Evolutionary conservation across 92 coral and sea anemone genomes (phyloP), one percentile per base, ranked within the genome.

Genomic region (Zoanthus sociatus): DNA sequence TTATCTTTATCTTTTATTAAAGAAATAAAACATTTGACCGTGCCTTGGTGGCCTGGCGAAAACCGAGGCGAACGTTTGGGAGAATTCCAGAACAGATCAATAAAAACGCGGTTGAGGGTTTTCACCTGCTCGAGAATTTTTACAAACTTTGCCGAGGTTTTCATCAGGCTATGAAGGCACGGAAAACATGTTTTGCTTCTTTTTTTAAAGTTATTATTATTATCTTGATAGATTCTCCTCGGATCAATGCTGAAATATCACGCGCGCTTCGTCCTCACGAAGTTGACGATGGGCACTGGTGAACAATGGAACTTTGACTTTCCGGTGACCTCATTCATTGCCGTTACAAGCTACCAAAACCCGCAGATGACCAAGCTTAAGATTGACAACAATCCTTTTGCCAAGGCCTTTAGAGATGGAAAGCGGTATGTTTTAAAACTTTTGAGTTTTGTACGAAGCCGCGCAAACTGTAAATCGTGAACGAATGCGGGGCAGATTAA

Each of bases 331-430:
- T 92, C 93, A 82, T 97, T 97, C 84, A 92, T 95, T 60, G 95
- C 98, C 54, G 99, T 97, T 76, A 95, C 99, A 3, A 87, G 95
- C 90, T 97, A 97, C 89, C 93, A 95, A 79, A 97, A 95, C 87
- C 94, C 92, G 5, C 82, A 78, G 60, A 91, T 95, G 87, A 92
- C 94, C 6, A 91, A 89, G 58, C 97, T 97, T 20, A 97, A 97
- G 91, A 97, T 97, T 31, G 97, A 93, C 87, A 71, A 92, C 90
- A 97, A 97, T 79, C 99, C 99, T 3, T 90, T 88, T 54, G 98
- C 98, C 32, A 92, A 89, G 77, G 92, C 94, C 5, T 97, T 97
- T 47, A 91, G 98, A 68, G 92, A 93, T 17, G 93, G 94, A 72
- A 91, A 94, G 83, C 84, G 95, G 98, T 93, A 77, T 5, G 78